Percentiles rank a stretch among this genome's conserved stretches.
phyloP scores from a whole-genome alignment of 92 coral and sea anemone genomes.

The Pocillopora meandrina region DNA sequence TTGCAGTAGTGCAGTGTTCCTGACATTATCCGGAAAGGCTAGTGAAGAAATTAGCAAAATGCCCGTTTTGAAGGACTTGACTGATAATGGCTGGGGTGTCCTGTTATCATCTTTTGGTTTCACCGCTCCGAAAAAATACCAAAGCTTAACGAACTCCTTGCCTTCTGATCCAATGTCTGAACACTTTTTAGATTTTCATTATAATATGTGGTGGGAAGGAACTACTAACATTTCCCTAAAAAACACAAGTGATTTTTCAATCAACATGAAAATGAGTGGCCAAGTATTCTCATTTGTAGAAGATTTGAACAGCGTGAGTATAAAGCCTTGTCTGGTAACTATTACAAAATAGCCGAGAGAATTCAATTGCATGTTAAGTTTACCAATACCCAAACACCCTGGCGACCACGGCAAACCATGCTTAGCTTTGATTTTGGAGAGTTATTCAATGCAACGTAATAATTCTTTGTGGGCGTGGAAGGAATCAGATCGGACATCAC shows the following conservation, averaged over 20 bases:
- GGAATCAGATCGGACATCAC: too few species aligned
- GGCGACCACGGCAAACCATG: too few species aligned
- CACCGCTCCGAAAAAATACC: constrained; percentile 18
- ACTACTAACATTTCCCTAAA: neutral
- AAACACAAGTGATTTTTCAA: neutral
- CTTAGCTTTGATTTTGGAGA: too few species aligned
- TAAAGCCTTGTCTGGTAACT: too few species aligned
- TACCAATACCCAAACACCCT: too few species aligned
- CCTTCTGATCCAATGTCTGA: constrained; percentile 7
- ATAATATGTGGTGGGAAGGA: constrained; percentile 22
- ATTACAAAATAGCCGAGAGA: too few species aligned
- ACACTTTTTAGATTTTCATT: constrained; percentile 15
- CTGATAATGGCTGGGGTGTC: constrained; percentile 1
- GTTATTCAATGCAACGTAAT: too few species aligned
- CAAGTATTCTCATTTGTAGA: neutral
- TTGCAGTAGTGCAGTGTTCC: constrained; percentile 3
- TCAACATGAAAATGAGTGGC: constrained; percentile 11
- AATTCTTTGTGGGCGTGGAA: too few species aligned
- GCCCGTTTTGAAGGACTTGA: constrained; percentile 20
- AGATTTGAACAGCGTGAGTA: constrained; percentile 10
- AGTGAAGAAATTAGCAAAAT: neutral
- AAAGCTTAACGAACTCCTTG: neutral
- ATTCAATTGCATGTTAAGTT: too few species aligned
- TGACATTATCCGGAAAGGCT: neutral
- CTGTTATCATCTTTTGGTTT: constrained; percentile 10